phyloP scores from a whole-genome alignment of 2,113 vertebrate species.

The Mesocricetus auratus region DNA sequence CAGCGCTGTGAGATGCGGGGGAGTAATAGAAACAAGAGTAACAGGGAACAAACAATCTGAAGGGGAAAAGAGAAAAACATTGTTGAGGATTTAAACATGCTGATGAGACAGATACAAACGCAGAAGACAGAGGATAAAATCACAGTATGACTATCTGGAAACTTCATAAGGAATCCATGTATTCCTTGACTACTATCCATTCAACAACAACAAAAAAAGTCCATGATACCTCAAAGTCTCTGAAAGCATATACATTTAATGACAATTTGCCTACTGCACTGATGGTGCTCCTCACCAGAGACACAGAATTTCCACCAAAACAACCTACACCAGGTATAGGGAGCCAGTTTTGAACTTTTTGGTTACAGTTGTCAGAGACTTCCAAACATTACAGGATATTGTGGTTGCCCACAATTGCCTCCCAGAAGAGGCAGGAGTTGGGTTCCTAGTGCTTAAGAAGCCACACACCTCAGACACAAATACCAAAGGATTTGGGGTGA shows the following conservation, averaged over 20 bases:
- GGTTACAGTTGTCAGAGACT: neutral
- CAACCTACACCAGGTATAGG: neutral
- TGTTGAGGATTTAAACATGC: neutral
- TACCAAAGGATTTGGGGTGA: neutral
- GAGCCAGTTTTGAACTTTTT: neutral
- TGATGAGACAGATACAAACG: neutral
- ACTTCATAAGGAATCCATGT: too few species aligned
- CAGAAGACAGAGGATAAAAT: neutral
- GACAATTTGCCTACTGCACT: neutral
- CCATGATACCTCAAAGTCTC: too few species aligned
- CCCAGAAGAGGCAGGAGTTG: neutral
- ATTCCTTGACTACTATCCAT: neutral
- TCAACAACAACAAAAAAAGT: too few species aligned
- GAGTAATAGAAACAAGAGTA: neutral
- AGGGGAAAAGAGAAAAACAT: neutral
- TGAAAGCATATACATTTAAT: neutral
- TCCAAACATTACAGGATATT: neutral
- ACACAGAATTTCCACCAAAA: neutral
- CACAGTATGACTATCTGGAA: too few species aligned
- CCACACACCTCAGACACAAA: neutral
- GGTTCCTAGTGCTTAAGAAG: neutral
- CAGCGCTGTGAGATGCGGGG: neutral
- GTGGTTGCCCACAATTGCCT: neutral
- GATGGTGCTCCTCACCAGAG: neutral
- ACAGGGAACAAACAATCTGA: neutral